A percentile compares a stretch with the other conserved stretches of the same genome.
phyloP scores from a whole-genome alignment of 2,113 vertebrate genomes.

The Anolis carolinensis region DNA sequence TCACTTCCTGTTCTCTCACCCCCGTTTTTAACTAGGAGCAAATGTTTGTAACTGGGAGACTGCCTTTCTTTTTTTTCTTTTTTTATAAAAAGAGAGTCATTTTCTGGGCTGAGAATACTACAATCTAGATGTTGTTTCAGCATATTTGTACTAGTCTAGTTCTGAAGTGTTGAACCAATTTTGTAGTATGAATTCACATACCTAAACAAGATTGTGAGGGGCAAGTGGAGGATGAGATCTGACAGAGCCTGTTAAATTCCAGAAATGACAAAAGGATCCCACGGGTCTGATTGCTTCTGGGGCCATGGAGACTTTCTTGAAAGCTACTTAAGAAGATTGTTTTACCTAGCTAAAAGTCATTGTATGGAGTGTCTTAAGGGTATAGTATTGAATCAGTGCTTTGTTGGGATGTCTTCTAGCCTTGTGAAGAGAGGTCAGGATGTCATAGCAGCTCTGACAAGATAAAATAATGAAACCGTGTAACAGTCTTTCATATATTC shows the following conservation, averaged over 20 bases:
- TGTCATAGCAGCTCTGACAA: background rate
- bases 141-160: background rate
- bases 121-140: no score
- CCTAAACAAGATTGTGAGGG: background rate
- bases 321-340: background rate
- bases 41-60: no score
- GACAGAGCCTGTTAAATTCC: background rate
- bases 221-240: background rate
- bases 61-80: no score
- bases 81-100: no score
- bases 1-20: no score
- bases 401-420: background rate
- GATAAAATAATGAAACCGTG: background rate
- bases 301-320: background rate
- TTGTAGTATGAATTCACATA: background rate
- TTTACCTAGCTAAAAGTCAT: constrained; percentile 1
- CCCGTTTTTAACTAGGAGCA: no score
- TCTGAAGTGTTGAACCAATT: background rate
- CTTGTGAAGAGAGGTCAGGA: constrained; percentile 1
- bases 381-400: background rate
- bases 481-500: background rate
- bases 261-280: background rate
- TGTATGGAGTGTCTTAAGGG: background rate
- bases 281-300: background rate
- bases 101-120: no score